Conservation (phyloP, 2,888 invertebrate genomes). For the Conomelus anceps region DNA sequence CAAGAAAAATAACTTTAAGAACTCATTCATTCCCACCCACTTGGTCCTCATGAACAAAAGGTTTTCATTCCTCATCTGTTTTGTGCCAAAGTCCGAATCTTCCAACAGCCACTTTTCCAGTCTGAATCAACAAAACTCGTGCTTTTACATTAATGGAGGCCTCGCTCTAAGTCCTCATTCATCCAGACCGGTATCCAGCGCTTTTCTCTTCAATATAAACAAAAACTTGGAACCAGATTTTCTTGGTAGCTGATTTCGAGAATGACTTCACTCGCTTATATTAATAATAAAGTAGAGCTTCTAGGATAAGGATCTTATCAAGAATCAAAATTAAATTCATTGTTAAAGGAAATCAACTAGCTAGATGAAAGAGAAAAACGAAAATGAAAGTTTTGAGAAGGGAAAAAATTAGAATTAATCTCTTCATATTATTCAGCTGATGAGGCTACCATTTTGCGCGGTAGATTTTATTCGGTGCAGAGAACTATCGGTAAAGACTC, state of each 20-base stretch:
- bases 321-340: too few species aligned
- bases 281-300: too few species aligned
- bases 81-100: background rate
- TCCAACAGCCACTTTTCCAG: background rate
- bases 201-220: background rate
- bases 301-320: too few species aligned
- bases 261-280: background rate
- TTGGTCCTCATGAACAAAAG: background rate
- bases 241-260: background rate
- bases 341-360: too few species aligned
- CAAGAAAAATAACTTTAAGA: background rate
- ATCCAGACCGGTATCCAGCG: background rate
- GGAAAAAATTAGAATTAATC: too few species aligned
- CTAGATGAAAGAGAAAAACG: too few species aligned
- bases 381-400: too few species aligned
- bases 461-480: too few species aligned
- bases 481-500: too few species aligned
- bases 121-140: too few species aligned
- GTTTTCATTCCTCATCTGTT: background rate
- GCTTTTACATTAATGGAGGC: background rate
- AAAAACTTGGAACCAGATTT: background rate
- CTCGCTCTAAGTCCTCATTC: background rate
- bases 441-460: too few species aligned
- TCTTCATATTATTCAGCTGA: too few species aligned
- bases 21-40: background rate